Evolutionary conservation across 2,888 invertebrate species (phyloP), one percentile per base, ranked within the genome.

Genomic region (Patella caerulea): DNA sequence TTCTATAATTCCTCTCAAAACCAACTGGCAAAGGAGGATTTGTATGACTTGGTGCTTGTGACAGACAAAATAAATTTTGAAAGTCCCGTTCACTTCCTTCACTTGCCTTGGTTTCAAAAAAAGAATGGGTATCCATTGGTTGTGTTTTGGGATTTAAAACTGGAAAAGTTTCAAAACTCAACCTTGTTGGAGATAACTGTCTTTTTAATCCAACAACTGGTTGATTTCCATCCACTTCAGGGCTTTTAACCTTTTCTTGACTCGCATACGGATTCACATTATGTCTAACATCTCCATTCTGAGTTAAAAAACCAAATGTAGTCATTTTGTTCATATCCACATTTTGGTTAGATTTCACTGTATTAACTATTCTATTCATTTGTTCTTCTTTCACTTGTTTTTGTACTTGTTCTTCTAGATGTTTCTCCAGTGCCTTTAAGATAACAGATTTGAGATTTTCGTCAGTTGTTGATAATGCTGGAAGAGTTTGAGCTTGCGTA

Each of bases 301-400:
- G 45, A 9, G 45, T 45, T 45, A 45, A 7, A 45, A 45, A 7
- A 45, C 45, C 45, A 45, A 45, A 45, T 45, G 45, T 45, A 45
- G 45, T 45, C 45, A 45, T 45, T 45, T 45, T 45, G 45, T 45
- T 45, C 45, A 45, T 4, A 45, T 45, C 45, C 45, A 65, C 19
- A 15, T 14, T 19, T 65, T 65, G 65, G 24, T 65, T 65, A 15
- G 65, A 24, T 24, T 65, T 24, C 19, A 19, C 65, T 24, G 65
- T 65, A 65, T 19, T 24, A 65, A 24, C 24, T 24, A 24, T 65
- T 15, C 65, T n/a, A 24, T 65, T 65, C 65, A 19, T 9, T 65
- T 65, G 19, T 65, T 65, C 65, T 65, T 65, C 65, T 24, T 65
- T 19, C 19, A 65, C 65, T 65, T 65, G 65, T 24, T 65, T 65